Evolutionary conservation across 2,797 vertebrate species (phyloP).

Genomic region (Scarus forsteni): DNA sequence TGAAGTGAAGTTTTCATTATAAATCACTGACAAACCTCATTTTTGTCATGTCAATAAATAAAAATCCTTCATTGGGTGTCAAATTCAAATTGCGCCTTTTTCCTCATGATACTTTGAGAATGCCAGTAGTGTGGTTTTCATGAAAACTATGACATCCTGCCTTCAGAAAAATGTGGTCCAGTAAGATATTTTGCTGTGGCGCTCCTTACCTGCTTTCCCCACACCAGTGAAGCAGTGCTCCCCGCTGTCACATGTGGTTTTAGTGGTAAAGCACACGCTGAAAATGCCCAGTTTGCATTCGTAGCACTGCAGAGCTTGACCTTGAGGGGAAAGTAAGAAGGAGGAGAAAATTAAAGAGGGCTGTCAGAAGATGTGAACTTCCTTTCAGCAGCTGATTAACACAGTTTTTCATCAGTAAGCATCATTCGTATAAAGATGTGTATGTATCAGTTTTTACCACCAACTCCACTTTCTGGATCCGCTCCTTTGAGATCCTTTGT

Average conservation of each 20-base stretch:
- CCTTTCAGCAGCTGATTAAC: too few relatives aligned
- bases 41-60: too few relatives aligned
- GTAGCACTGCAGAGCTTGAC: slow-evolving; percentile 78
- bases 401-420: neutral
- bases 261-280: slow-evolving; percentile 34
- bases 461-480: too few relatives aligned
- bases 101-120: neutral
- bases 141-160: neutral
- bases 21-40: too few relatives aligned
- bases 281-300: slow-evolving; percentile 55
- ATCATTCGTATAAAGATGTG: neutral
- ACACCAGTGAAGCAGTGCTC: slow-evolving; percentile 71
- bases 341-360: neutral
- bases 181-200: slow-evolving; percentile 1
- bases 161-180: neutral
- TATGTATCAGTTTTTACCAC: neutral
- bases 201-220: slow-evolving; percentile 71
- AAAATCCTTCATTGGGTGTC: neutral
- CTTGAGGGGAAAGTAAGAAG: slow-evolving; percentile 49
- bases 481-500: too few relatives aligned
- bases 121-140: neutral
- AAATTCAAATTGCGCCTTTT: neutral
- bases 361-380: too few relatives aligned
- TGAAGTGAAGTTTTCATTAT: neutral
- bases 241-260: accelerated